Base-by-base conservation (phyloP, 2,888 invertebrate genomes). In the Ellobium chinense region DNA sequence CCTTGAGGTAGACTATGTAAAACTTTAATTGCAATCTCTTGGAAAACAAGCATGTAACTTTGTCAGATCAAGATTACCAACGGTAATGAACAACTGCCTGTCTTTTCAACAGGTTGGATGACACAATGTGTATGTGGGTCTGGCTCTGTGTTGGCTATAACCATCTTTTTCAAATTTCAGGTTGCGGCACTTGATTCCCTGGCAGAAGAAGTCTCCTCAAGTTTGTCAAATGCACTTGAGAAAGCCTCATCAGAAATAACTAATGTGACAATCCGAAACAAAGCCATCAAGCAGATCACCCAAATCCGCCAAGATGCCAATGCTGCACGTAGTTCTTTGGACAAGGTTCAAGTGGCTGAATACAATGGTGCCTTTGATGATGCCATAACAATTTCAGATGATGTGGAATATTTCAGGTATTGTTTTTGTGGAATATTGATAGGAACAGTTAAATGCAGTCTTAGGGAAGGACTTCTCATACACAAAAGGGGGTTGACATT, bases 391-490 rank as follows among this genome's bases (percentile, higher is more conserved):
- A 14, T 76, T 18, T 14, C 72, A 34, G 46, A 80, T 31, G 74
- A 73, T 29, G 54, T 63, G 27, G 83, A 83, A 37, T 77, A 82
- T 56, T 83, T 80, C 80, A 80, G 83, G 83, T 83, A 65, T 27
- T 7, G 3, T 24, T 39, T 69, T 14, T 24, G 39, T 56, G 24
- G 18, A 65, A n/a, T n/a, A n/a, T n/a, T n/a, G n/a, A n/a, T n/a
- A n/a, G n/a, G n/a, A n/a, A n/a, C n/a, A n/a, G n/a, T n/a, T n/a
- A n/a, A n/a, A n/a, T n/a, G n/a, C n/a, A n/a, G n/a, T n/a, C n/a
- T n/a, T n/a, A n/a, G n/a, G n/a, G n/a, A n/a, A n/a, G n/a, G n/a
- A n/a, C n/a, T n/a, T n/a, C n/a, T n/a, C n/a, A n/a, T n/a, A n/a
- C n/a, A n/a, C n/a, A n/a, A n/a, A n/a, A n/a, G n/a, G n/a, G n/a